These are phyloP conservation scores for Parasteatoda lunata DNA, from an alignment of 2,888 invertebrate species.

Conservation along the genomic window DNA sequence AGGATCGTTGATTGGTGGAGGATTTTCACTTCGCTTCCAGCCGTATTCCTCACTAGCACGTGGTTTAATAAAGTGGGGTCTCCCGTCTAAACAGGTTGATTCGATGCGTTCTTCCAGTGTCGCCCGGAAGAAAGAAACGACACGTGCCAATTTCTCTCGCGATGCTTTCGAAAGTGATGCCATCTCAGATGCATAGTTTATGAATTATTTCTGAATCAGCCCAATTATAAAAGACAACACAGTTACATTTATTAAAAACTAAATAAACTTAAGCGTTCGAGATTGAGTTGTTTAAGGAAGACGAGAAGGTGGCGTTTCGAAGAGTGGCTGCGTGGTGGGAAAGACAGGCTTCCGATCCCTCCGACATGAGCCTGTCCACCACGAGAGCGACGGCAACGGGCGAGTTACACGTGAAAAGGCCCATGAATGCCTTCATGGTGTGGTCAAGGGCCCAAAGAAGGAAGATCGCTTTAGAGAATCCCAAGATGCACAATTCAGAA, in stretches of 20 bases:
- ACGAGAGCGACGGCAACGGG: slow-evolving; percentile 62
- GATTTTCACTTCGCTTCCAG: neutral
- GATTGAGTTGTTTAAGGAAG: slow-evolving; percentile 48
- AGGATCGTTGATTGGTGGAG: slow-evolving; percentile 37
- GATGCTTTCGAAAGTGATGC: no score
- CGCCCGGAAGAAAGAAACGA: no score
- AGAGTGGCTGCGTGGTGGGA: slow-evolving; percentile 67
- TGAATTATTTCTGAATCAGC: no score
- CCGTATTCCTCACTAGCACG: slow-evolving; percentile 38
- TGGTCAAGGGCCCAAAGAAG: slow-evolving; percentile 76
- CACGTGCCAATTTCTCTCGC: no score
- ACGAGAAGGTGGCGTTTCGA: slow-evolving; percentile 64
- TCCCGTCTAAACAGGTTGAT: no score
- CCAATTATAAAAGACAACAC: no score
- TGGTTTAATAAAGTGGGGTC: slow-evolving; percentile 57
- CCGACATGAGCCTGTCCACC: slow-evolving; percentile 67
- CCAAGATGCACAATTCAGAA: slow-evolving; percentile 77
- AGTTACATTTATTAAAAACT: no score
- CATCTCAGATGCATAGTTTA: no score
- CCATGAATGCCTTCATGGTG: slow-evolving; percentile 77
- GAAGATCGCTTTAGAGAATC: slow-evolving; percentile 77
- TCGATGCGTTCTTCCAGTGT: no score
- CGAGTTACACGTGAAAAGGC: slow-evolving; percentile 74
- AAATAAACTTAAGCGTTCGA: slow-evolving; percentile 1
- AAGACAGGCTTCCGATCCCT: slow-evolving; percentile 41